phyloP scores from a whole-genome alignment of 2,113 vertebrate species.

The Cebus imitator region DNA sequence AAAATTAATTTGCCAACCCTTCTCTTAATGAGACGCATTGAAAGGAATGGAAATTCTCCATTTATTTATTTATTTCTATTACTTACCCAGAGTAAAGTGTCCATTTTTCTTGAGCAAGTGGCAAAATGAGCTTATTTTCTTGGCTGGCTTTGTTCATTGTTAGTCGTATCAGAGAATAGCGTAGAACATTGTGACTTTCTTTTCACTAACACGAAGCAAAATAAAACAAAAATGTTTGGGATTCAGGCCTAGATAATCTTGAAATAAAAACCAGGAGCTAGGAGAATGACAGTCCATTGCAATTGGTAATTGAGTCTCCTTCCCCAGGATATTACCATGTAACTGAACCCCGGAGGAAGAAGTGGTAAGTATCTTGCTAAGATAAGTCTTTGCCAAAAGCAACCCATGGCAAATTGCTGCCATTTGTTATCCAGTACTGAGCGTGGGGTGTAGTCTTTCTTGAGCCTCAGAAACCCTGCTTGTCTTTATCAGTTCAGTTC shows the following conservation, averaged over 20 bases:
- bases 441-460: not conserved
- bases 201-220: constrained; percentile 33
- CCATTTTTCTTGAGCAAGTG: not conserved
- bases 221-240: constrained; percentile 22
- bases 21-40: not conserved
- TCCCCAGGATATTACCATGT: constrained; percentile 64
- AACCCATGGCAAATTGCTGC: constrained; percentile 51
- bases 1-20: not conserved
- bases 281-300: constrained; percentile 55
- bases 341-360: constrained; percentile 75
- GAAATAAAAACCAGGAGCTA: constrained; percentile 73
- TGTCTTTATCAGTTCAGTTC: not conserved
- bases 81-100: not conserved
- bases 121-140: not conserved
- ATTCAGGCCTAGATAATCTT: constrained; percentile 72
- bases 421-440: not conserved
- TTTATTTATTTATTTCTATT: not conserved
- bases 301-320: constrained; percentile 75
- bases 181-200: not conserved
- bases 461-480: not conserved
- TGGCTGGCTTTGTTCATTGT: not conserved
- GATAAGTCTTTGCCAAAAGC: constrained; percentile 69
- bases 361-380: constrained; percentile 69
- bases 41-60: not conserved
- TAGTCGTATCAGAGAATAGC: not conserved